Conservation (phyloP, 2,113 vertebrate species). For the Ammodytes dubius region DNA sequence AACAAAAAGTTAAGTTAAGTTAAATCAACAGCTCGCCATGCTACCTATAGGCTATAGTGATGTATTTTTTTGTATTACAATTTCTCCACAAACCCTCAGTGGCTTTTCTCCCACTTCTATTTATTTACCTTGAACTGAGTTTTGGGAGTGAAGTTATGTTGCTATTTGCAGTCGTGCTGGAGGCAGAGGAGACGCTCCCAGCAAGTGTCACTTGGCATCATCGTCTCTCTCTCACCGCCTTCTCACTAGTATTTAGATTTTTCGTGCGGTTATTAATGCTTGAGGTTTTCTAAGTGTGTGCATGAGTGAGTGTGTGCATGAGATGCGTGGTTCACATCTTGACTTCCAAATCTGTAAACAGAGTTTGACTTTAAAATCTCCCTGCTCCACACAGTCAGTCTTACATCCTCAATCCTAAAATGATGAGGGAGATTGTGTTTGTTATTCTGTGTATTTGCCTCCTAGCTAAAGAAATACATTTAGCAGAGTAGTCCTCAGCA, state of each 20-base stretch:
- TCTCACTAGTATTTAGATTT: background rate
- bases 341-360: no score
- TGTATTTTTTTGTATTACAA: background rate
- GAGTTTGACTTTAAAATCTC: conserved; percentile 28
- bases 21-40: background rate
- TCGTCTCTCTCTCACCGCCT: conserved; percentile 5
- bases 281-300: background rate
- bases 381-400: background rate
- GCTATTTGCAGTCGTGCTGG: conserved; percentile 34
- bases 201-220: conserved; percentile 65
- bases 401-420: conserved; percentile 26
- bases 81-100: background rate
- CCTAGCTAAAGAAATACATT: conserved; percentile 26
- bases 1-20: conserved; percentile 29
- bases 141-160: conserved; percentile 77
- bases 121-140: conserved; percentile 46
- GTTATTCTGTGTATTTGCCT: conserved; percentile 29
- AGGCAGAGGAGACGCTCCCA: conserved; percentile 50
- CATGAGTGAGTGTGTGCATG: background rate
- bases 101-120: conserved; percentile 14
- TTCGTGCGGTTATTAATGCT: background rate
- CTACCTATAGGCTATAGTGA: conserved; percentile 37
- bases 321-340: no score
- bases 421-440: conserved; percentile 28
- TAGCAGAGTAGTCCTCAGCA: conserved; percentile 23